Base-by-base conservation (phyloP, 2,888 invertebrate species). In the Bombylius major region DNA sequence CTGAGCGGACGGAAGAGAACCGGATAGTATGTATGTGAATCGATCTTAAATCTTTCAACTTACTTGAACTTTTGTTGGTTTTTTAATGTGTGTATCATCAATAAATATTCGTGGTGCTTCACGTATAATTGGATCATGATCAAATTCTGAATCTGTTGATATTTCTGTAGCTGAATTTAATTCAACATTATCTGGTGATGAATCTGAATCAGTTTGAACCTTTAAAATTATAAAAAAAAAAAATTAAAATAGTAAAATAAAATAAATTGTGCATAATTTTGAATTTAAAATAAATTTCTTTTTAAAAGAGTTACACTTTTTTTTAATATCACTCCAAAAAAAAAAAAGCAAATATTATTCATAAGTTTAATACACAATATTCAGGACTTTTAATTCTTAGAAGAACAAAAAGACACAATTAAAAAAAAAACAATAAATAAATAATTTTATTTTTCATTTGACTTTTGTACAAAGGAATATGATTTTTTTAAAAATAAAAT, bases 61-160 rank as follows among this genome's bases (percentile, higher is more conserved):
- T 63, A 83, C 80, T 72, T 83, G 83, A 36, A 83, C 82, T 69
- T 78, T 81, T 63, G 79, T 80, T 47, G 81, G 78, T 65, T 80
- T 82, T 34, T 79, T 76, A 54, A 82, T 75, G 65, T 77, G 77
- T 32, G 78, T 74, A 64, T 87, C 86, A 66, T 86, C 84, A 60
- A 86, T 82, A 53, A 86, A 79, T 57, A 89, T 89, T 62, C 86
- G 82, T 12, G 90, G 91, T 61, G 85, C 83, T 54, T 84, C 81
- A 33, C 70, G 69, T 56, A 69, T 69, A 1, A 83, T 82, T 32
- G 86, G 86, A 67, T 91, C 90, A 61, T 89, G 85, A 62, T 89
- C 92, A 68, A 93, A 92, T 75, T 93, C 92, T 34, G 92, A 92
- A 75, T 93, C 92, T 0, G 92, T 92, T 51, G 91, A 91, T 64